Base-by-base conservation (phyloP, 2,888 invertebrate species). In the Podotricha telesiphe region DNA sequence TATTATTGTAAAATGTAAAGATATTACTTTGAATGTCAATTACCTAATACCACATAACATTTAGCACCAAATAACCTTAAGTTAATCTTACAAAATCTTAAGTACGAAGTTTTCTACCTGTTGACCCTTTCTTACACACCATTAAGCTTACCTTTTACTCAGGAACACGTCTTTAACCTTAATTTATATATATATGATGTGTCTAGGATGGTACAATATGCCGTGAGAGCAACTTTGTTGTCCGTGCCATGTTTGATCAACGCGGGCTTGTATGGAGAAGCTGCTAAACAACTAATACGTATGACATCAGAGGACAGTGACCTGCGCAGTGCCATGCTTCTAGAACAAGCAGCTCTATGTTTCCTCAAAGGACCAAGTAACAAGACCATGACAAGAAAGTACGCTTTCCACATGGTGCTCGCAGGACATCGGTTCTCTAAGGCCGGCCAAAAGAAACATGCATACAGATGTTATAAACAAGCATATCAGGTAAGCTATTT, bases 261-360 rank as follows among this genome's bases (percentile, higher is more conserved):
- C 51, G 94, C 96, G 48, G 95, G 95, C 45, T 92, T 96, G 77
- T 97, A 96, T 81, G 96, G 96, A 13, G 99, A 99, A 85, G 98
- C 99, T n/a, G 99, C 99, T 0, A 96, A 96, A 82, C 98, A 98
- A 85, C 94, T 98, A 62, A 98, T 99, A 77, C 95, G 98, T 71
- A 97, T 99, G 97, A 98, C 98, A 11, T 97, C 97, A 77, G 99
- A 99, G 90, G 99, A 99, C 85, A 98, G 98, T n/a, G 99, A 99
- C 89, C 92, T 99, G 67, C 95, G 98, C 67, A 98, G 98, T 75
- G 99, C 99, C 8, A 93, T 99, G 81, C 90, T 99, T 66, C 92
- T 99, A 61, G 99, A 99, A 86, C 99, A 99, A 76, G 99, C 99
- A 0, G 96, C 99, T 0, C 96, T 98, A 81, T 98, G 98, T 84